Conservation (phyloP, 2,888 invertebrate species). For the Aphrophora alni region DNA sequence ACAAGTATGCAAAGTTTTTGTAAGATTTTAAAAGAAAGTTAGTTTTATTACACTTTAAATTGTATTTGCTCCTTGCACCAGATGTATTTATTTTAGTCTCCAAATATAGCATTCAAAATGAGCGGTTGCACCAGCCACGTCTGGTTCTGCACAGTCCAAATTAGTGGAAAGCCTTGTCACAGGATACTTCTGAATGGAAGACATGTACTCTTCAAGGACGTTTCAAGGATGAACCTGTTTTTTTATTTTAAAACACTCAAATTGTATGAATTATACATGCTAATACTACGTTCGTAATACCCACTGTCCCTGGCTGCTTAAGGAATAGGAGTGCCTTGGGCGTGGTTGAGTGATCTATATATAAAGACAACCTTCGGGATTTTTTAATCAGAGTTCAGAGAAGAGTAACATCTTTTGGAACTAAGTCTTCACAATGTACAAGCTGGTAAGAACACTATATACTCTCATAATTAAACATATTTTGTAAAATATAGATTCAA, state of each 20-base stretch:
- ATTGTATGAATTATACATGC: conserved; percentile 3
- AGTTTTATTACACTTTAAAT: too few species aligned
- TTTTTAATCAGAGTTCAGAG: conserved; percentile 1
- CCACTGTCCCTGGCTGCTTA: neutral
- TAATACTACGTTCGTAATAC: neutral
- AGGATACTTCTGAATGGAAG: neutral
- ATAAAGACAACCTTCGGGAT: neutral
- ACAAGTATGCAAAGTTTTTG: too few species aligned
- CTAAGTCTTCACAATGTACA: neutral
- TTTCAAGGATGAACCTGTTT: neutral
- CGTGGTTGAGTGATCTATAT: neutral
- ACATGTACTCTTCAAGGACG: conserved; percentile 6
- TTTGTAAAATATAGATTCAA: too few species aligned
- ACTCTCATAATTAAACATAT: too few species aligned
- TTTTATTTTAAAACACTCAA: neutral
- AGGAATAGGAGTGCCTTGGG: conserved; percentile 4
- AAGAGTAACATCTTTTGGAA: conserved; percentile 2
- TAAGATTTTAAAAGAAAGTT: too few species aligned
- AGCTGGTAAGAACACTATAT: neutral
- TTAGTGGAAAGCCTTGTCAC: neutral
- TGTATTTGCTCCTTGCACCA: too few species aligned
- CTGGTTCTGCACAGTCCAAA: neutral
- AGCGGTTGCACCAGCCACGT: neutral
- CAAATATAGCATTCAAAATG: neutral
- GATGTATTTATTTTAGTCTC: neutral